phyloP scores from a whole-genome alignment of 2,888 invertebrate genomes.

The Diaprepes abbreviatus region DNA sequence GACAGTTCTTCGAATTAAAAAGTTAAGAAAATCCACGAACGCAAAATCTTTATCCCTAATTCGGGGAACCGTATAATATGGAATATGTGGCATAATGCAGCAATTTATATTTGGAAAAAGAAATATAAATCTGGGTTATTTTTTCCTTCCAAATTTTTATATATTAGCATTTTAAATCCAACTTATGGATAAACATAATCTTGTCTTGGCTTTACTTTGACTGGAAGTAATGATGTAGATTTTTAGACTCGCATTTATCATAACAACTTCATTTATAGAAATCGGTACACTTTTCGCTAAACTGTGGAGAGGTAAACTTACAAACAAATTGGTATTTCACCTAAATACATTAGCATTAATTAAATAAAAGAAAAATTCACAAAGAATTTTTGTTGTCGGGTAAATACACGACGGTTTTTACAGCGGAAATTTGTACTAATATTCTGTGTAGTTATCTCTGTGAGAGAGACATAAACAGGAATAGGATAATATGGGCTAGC shows the following conservation, averaged over 20 bases:
- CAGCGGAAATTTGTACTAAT: too few species aligned
- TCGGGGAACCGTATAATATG: background rate
- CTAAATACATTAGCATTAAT: too few species aligned
- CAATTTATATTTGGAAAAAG: constrained; percentile 13
- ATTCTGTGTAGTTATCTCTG: too few species aligned
- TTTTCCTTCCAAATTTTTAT: background rate
- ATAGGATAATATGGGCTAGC: too few species aligned
- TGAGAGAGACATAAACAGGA: too few species aligned
- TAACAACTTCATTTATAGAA: too few species aligned
- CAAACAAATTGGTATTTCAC: too few species aligned
- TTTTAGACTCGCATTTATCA: background rate
- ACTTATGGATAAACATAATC: constrained; percentile 10
- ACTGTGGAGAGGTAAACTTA: too few species aligned
- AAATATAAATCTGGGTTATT: constrained; percentile 15
- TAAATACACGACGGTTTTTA: too few species aligned
- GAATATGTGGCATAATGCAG: constrained; percentile 6
- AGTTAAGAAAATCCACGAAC: background rate
- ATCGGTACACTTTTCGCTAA: too few species aligned
- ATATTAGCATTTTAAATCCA: constrained; percentile 4
- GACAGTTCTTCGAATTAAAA: background rate
- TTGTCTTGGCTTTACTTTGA: background rate
- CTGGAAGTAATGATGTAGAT: background rate
- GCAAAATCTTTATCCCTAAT: background rate
- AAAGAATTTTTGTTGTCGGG: too few species aligned
- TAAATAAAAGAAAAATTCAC: too few species aligned